Conservation (phyloP, 1,140 invertebrate species). For the Pseudomyrmex concolor region DNA sequence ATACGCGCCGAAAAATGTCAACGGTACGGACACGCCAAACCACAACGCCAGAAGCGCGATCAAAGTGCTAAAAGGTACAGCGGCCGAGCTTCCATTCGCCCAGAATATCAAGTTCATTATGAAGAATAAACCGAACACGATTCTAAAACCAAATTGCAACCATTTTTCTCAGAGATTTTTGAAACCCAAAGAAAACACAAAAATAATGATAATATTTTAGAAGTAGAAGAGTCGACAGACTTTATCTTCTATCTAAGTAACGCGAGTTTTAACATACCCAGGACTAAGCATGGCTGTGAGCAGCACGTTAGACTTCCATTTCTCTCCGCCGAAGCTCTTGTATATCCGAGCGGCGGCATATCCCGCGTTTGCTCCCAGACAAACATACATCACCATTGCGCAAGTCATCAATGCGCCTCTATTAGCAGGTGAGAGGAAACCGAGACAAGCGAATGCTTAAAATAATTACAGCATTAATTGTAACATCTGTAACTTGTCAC, state of each 20-base stretch:
- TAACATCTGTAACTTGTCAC: slow-evolving; percentile 33
- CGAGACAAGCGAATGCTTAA: slow-evolving; percentile 97
- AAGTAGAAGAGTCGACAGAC: background rate
- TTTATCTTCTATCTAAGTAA: background rate
- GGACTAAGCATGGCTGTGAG: slow-evolving; percentile 98
- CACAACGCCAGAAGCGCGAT: slow-evolving; percentile 97
- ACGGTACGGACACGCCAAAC: slow-evolving; percentile 98
- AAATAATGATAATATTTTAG: background rate
- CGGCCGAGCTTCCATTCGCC: slow-evolving; percentile 97
- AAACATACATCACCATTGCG: slow-evolving; percentile 97
- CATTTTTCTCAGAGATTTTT: background rate
- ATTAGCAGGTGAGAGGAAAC: slow-evolving; percentile 99
- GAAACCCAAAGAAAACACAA: too few relatives aligned
- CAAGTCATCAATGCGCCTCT: slow-evolving; percentile 99
- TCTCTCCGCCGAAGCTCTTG: slow-evolving; percentile 98
- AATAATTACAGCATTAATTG: slow-evolving; percentile 34
- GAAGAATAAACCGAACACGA: slow-evolving; percentile 98
- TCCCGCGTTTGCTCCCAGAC: slow-evolving; percentile 97
- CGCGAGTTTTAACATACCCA: slow-evolving; percentile 87
- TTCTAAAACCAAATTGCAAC: slow-evolving; percentile 86
- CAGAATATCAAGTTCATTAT: slow-evolving; percentile 98
- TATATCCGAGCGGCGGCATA: slow-evolving; percentile 98
- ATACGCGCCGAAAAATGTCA: slow-evolving; percentile 99
- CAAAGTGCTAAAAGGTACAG: slow-evolving; percentile 99
- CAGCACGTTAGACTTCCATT: slow-evolving; percentile 99